Evolutionary conservation across 30 jellyfish, hydroid and myxozoan species (phyloP), one percentile per base, ranked within the genome.

Genomic region (Haliclystus octoradiatus): DNA sequence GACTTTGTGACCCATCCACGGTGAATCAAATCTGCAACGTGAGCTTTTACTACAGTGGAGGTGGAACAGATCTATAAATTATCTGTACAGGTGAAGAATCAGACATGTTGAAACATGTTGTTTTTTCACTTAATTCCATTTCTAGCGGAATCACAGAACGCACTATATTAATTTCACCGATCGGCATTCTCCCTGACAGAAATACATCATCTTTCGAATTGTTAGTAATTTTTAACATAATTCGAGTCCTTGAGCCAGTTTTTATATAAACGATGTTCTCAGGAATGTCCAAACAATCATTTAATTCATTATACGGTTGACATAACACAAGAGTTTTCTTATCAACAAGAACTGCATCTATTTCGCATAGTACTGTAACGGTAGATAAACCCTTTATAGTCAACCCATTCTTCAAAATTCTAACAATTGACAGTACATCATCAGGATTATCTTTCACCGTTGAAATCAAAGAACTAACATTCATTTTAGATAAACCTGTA

Each of bases 61-160:
- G 60, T 32, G 74, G 78, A 14, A 51, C 63, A 2, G 75, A 30
- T 15, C 19, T 72, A 40, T 72, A 72, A 1, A 25, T 9, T 26
- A 51, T 72, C 75, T 72, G 83, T 3, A 51, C 83, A 2, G 83
- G 83, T n/a, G 19, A 26, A 14, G 15, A 2, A n/a, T n/a, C n/a
- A n/a, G n/a, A n/a, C n/a, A n/a, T n/a, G n/a, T n/a, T n/a, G n/a
- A n/a, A n/a, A n/a, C n/a, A n/a, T n/a, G n/a, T n/a, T n/a, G n/a
- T n/a, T n/a, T n/a, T 46, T 12, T 12, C 60, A 46, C 12, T 9
- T 46, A 46, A 12, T 46, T 46, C 60, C 12, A 12, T 12, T 12
- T 46, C 15, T n/a, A 66, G 23, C 34, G 89, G 89, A 13, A 76
- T 77, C 26, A 66, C 81, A 30, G 89, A 77, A 66, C 72, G 53